Base-by-base conservation (phyloP, 2,888 invertebrate species). In the Andrena chrysosceles region DNA sequence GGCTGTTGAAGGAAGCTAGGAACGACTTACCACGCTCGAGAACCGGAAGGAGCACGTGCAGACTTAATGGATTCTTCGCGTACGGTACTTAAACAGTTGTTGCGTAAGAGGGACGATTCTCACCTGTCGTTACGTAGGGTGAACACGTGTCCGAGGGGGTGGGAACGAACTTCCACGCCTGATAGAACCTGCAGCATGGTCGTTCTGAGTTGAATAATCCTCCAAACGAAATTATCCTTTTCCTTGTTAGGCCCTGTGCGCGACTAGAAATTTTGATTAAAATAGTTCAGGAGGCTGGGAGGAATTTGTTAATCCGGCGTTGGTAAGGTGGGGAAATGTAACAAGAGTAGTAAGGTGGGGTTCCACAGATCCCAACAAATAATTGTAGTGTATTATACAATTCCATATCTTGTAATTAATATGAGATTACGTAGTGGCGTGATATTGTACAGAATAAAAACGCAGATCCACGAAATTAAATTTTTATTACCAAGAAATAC, bases 11-110 rank as follows among this genome's bases (percentile, higher is more conserved):
- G 64, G 75, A 85, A 83, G 29, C 68, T 42, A 35, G 79, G 62
- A 66, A 75, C 86, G 81, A 66, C 76, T 76, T 59, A 63, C 42
- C 29, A 20, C 33, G 66, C 1, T 68, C 70, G 75, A 75, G 73
- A 73, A 81, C 87, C 88, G 89, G 89, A 89, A 83, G 85, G 6
- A 64, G 71, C 89, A 87, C 89, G 89, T 89, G 89, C 73, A 74
- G 54, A 77, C 85, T 69, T 80, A 85, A 84, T 83, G 85, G 85
- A 77, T 42, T 77, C 59, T 68, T 72, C 71, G 66, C 48, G 84
- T 83, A 83, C 29, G 48, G 33, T 31, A 73, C 72, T 83, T 83
- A 83, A 83, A 63, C 72, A 69, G 64, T 73, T 64, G 54, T 81
- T 80, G 42, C 79, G 66, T 62, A 68, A 75, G 56, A 33, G 54